These are phyloP conservation scores for Eilema caniola DNA, from an alignment of 2,888 invertebrate genomes.

Conservation along the genomic window DNA sequence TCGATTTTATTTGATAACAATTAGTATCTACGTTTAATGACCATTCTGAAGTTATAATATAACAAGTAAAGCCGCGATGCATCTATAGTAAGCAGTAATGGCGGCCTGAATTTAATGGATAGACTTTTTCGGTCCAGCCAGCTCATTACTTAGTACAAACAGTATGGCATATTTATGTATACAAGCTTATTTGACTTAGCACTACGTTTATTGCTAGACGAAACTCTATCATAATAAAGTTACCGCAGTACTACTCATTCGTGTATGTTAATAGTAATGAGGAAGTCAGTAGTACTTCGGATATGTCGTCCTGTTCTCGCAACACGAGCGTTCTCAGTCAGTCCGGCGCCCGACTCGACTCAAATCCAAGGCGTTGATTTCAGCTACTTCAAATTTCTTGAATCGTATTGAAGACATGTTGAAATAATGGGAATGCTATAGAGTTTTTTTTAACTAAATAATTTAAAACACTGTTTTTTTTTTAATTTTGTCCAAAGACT, in stretches of 20 bases:
- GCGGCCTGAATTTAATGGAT: too few relatives aligned
- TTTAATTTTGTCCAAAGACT: too few relatives aligned
- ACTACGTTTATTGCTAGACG: background rate
- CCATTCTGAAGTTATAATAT: background rate
- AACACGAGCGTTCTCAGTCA: background rate
- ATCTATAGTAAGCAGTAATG: background rate
- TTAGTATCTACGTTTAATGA: background rate
- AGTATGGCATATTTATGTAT: background rate
- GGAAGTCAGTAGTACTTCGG: background rate
- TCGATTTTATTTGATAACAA: too few relatives aligned
- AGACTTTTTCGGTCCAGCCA: too few relatives aligned
- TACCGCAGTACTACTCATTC: background rate
- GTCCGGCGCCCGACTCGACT: background rate
- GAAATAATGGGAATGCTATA: background rate
- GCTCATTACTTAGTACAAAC: background rate
- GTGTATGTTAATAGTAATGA: background rate
- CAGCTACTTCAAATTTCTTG: background rate
- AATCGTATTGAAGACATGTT: background rate
- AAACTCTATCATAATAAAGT: background rate
- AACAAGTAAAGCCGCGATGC: background rate
- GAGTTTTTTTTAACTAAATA: background rate
- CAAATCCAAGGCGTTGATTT: slow-evolving; percentile 1
- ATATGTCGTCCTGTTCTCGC: background rate
- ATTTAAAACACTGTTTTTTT: background rate
- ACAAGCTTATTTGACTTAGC: background rate